Evolutionary conservation across 1,140 invertebrate genomes (phyloP).

Genomic region (Metaphire vulgaris): DNA sequence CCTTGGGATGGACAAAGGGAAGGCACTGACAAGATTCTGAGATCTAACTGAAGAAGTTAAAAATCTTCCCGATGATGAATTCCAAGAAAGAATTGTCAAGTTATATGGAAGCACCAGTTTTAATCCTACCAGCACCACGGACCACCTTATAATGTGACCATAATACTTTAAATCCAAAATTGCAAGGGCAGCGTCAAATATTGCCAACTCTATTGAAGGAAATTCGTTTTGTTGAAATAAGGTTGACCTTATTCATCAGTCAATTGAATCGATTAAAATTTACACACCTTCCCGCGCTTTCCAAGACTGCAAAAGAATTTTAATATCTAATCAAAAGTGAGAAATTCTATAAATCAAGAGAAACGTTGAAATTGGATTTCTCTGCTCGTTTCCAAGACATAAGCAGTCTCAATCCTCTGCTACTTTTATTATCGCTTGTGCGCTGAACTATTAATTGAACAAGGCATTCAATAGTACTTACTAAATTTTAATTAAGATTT

Average conservation of each 20-base stretch:
- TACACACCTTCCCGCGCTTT: background rate
- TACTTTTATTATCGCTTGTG: too few relatives aligned
- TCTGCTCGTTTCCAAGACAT: background rate
- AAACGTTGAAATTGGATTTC: background rate
- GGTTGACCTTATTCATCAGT: background rate
- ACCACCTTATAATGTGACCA: too few relatives aligned
- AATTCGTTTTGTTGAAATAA: background rate
- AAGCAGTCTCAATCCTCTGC: background rate
- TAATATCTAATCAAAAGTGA: background rate
- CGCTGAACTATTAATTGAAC: too few relatives aligned
- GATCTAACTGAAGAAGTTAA: background rate
- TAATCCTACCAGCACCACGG: background rate
- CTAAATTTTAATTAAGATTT: too few relatives aligned
- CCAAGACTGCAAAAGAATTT: background rate
- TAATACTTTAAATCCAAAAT: background rate
- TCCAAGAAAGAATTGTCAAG: background rate
- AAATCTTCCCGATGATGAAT: background rate
- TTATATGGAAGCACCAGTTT: background rate
- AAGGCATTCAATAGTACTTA: too few relatives aligned
- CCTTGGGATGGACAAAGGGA: background rate
- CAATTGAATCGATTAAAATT: background rate
- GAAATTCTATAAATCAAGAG: background rate
- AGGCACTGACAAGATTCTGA: background rate
- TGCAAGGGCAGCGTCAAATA: background rate
- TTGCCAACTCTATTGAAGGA: conserved; percentile 1